phyloP scores from a whole-genome alignment of 2,113 vertebrate species.

The Cercocebus atys region DNA sequence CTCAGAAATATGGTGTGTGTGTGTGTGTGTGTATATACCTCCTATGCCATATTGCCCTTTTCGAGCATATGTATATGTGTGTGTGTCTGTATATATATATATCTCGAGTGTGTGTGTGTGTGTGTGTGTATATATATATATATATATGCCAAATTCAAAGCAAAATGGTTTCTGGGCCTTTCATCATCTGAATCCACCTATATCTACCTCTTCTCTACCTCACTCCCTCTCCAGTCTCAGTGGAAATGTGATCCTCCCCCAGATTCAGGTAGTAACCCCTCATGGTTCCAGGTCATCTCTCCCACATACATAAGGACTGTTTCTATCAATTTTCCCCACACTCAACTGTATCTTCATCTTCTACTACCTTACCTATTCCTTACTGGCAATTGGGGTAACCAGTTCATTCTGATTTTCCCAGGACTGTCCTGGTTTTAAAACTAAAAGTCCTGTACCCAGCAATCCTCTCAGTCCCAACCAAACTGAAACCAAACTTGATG shows the following conservation, averaged over 20 bases:
- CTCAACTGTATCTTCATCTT: background rate
- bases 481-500: background rate
- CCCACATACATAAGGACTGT: background rate
- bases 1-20: background rate
- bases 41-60: too few species aligned
- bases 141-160: background rate
- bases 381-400: background rate
- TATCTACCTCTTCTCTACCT: background rate
- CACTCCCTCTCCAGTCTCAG: background rate
- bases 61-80: rapidly evolving
- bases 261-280: background rate
- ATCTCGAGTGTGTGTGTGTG: too few species aligned
- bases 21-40: too few species aligned
- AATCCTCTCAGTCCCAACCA: background rate
- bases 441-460: background rate
- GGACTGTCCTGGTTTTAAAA: background rate
- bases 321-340: background rate
- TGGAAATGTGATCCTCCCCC: too few species aligned
- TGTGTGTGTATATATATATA: background rate
- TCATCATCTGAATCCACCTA: background rate
- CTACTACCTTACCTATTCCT: background rate
- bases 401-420: background rate
- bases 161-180: background rate
- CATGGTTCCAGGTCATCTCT: background rate
- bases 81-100: too few species aligned